Conservation (phyloP, 2,888 invertebrate genomes). For the Drosophila nr. perissopoda region DNA sequence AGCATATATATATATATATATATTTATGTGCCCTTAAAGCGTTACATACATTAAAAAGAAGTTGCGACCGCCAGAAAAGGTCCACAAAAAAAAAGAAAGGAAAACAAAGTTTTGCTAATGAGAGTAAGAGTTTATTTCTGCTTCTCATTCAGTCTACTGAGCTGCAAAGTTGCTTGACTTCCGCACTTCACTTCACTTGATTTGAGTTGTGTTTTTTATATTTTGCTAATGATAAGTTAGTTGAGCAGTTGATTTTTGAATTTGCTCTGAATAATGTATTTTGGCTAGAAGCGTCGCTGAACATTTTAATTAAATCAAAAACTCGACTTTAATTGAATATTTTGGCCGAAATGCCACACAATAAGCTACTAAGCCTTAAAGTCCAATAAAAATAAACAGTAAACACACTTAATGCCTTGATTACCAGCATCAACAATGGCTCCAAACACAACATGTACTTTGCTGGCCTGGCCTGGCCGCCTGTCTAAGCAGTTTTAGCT, state of each 20-base stretch:
- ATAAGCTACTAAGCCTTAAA: slow-evolving; percentile 80
- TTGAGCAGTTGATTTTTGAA: slow-evolving; percentile 26
- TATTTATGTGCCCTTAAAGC: slow-evolving; percentile 38
- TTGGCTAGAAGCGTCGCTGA: slow-evolving; percentile 35
- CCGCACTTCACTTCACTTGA: slow-evolving; percentile 34
- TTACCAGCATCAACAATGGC: slow-evolving; percentile 64
- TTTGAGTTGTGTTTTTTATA: slow-evolving; percentile 1
- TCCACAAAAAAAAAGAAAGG: slow-evolving; percentile 31
- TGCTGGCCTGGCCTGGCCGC: neutral
- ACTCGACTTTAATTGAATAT: slow-evolving; percentile 72
- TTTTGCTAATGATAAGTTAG: slow-evolving; percentile 31
- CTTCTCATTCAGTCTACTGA: slow-evolving; percentile 35
- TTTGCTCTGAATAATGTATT: slow-evolving; percentile 62
- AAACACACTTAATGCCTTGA: slow-evolving; percentile 82
- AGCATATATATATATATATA: slow-evolving; percentile 1
- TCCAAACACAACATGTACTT: neutral
- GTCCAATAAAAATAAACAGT: slow-evolving; percentile 81
- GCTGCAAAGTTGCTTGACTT: slow-evolving; percentile 51
- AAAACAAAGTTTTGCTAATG: slow-evolving; percentile 72
- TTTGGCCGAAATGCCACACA: slow-evolving; percentile 39
- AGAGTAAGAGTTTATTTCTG: slow-evolving; percentile 74
- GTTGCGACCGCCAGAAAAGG: slow-evolving; percentile 48
- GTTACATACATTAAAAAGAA: slow-evolving; percentile 27
- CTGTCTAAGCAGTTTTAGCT: neutral
- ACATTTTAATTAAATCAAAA: slow-evolving; percentile 79